Percentiles rank a stretch among this genome's conserved stretches.
Conservation (phyloP, 2,888 invertebrate species). For the Mystacides longicornis region DNA sequence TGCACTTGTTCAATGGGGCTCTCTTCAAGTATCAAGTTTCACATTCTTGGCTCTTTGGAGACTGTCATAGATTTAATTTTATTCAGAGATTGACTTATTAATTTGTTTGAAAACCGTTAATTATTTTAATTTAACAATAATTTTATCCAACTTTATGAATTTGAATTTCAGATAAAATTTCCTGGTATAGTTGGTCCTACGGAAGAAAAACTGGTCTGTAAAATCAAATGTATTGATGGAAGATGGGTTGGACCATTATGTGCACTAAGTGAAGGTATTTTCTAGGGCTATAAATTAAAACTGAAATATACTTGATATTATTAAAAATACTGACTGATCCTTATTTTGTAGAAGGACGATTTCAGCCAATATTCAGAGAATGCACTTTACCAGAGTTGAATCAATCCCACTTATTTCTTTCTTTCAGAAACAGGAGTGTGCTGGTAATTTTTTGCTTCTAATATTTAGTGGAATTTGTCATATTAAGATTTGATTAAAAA, state of each 20-base stretch:
- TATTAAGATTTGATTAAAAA: background rate
- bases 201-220: conserved; percentile 67
- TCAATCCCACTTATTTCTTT: conserved; percentile 60
- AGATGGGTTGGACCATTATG: conserved; percentile 81
- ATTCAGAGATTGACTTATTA: too few relatives aligned
- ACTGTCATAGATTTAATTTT: too few relatives aligned
- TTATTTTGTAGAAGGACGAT: conserved; percentile 58
- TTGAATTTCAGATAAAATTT: conserved; percentile 55
- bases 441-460: too few relatives aligned
- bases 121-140: too few relatives aligned
- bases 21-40: too few relatives aligned
- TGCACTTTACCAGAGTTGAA: conserved; percentile 59
- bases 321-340: too few relatives aligned
- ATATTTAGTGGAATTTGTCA: too few relatives aligned
- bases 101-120: too few relatives aligned
- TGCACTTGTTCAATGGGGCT: too few relatives aligned
- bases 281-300: background rate
- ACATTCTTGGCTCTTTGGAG: too few relatives aligned
- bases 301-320: background rate
- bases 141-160: too few relatives aligned
- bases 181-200: conserved; percentile 69
- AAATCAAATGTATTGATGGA: conserved; percentile 77
- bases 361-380: conserved; percentile 68
- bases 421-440: conserved; percentile 68
- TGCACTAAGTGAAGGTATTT: conserved; percentile 62